A percentile compares a stretch with the other conserved stretches of the same genome.
Evolutionary conservation across 2,113 vertebrate species (phyloP).

Genomic region (Thryonomys swinderianus): DNA sequence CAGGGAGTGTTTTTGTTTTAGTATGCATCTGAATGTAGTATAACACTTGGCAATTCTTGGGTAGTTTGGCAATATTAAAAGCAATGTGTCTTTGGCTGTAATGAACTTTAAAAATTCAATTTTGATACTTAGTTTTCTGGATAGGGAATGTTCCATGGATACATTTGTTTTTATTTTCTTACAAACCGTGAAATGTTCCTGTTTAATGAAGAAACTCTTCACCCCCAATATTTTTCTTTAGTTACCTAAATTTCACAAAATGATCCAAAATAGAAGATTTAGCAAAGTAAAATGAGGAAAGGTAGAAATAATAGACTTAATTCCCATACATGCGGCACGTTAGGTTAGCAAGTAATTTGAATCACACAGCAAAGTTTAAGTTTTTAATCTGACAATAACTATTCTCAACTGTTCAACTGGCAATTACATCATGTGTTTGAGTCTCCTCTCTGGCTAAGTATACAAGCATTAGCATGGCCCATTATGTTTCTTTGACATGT

Average conservation of each 20-base stretch:
- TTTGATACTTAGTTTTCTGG: conserved; percentile 26
- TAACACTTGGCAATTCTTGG: conserved; percentile 57
- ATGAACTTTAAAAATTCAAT: background rate
- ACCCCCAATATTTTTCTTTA: background rate
- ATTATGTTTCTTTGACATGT: background rate
- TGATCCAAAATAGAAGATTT: background rate
- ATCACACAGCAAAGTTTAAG: background rate
- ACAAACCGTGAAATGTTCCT: background rate
- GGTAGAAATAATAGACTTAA: background rate
- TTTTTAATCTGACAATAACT: background rate
- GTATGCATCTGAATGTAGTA: background rate
- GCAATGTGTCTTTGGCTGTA: background rate
- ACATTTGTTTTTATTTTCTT: conserved; percentile 7
- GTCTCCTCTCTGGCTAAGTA: background rate
- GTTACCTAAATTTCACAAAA: conserved; percentile 19
- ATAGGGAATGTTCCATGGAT: background rate
- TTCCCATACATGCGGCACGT: background rate
- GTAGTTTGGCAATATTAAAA: conserved; percentile 46
- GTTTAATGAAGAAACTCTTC: background rate
- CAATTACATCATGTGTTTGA: background rate
- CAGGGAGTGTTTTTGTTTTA: conserved; percentile 34
- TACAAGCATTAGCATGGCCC: background rate
- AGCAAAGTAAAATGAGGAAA: background rate
- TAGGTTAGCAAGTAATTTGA: background rate
- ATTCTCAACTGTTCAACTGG: background rate